These are phyloP conservation scores for Tiliacea citrago DNA, from an alignment of 2,888 invertebrate species.

Conservation along the genomic window DNA sequence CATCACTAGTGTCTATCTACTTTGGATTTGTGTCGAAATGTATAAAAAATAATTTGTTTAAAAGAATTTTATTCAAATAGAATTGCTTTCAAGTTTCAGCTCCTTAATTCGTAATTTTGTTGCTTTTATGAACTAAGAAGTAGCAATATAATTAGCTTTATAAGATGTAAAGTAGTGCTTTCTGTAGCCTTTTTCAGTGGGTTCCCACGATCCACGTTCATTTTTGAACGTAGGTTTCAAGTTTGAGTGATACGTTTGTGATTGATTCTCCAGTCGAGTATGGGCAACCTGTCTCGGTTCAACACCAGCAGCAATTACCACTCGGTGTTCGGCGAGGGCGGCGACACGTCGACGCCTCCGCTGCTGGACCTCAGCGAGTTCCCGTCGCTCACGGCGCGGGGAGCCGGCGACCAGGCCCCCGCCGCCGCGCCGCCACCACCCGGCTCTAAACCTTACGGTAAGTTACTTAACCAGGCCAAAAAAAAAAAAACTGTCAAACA, in stretches of 20 bases:
- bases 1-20: conserved; percentile 41
- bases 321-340: conserved; percentile 95
- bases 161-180: neutral
- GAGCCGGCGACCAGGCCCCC: conserved; percentile 94
- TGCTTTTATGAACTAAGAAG: conserved; percentile 15
- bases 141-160: neutral
- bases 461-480: neutral
- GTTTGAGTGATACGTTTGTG: conserved; percentile 10
- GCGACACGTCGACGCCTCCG: conserved; percentile 95
- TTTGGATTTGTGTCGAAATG: conserved; percentile 58
- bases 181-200: neutral
- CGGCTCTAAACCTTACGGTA: conserved; percentile 98
- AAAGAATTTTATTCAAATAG: conserved; percentile 40
- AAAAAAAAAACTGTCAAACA: neutral
- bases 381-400: conserved; percentile 97
- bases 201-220: neutral
- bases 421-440: conserved; percentile 97
- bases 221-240: neutral
- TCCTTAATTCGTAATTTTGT: conserved; percentile 17
- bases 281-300: conserved; percentile 91
- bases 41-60: too few relatives aligned
- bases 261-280: conserved; percentile 88
- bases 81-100: conserved; percentile 41
- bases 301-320: conserved; percentile 94
- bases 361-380: conserved; percentile 97